phyloP scores from a whole-genome alignment of 2,888 invertebrate species.

The Drosophila kanekoi region DNA sequence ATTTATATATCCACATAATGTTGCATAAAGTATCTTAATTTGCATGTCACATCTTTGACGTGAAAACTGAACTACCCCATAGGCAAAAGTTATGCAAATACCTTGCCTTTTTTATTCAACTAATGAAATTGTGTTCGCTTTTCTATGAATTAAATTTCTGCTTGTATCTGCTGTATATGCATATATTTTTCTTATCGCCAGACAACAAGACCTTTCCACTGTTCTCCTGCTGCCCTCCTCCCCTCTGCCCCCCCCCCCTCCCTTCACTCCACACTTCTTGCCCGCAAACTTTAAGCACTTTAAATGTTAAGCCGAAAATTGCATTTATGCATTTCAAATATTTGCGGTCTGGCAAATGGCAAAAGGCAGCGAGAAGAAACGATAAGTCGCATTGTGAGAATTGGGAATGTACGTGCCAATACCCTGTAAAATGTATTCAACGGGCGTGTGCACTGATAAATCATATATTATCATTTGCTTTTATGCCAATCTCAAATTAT shows the following conservation, averaged over 20 bases:
- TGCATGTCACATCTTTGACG: too few species aligned
- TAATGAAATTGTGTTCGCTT: slow-evolving; percentile 11
- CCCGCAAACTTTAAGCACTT: slow-evolving; percentile 28
- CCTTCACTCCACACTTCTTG: not conserved
- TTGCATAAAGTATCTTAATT: too few species aligned
- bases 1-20: too few species aligned
- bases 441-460: not conserved
- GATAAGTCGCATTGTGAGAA: not conserved
- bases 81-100: not conserved
- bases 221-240: not conserved
- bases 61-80: too few species aligned
- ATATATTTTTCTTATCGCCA: slow-evolving; percentile 36
- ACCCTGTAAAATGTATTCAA: slow-evolving; percentile 22
- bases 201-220: slow-evolving; percentile 13
- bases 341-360: slow-evolving; percentile 57
- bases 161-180: not conserved
- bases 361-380: slow-evolving; percentile 47
- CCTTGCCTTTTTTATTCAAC: not conserved
- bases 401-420: slow-evolving; percentile 1
- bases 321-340: slow-evolving; percentile 70
- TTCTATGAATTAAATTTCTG: slow-evolving; percentile 25
- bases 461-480: not conserved
- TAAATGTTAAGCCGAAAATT: slow-evolving; percentile 62
- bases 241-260: too few species aligned
- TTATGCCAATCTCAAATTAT: too few species aligned